A percentile compares a stretch with the other conserved stretches of the same genome.
These are phyloP conservation scores for Aplysia californica DNA, from an alignment of 1,140 invertebrate species.

Conservation along the genomic window DNA sequence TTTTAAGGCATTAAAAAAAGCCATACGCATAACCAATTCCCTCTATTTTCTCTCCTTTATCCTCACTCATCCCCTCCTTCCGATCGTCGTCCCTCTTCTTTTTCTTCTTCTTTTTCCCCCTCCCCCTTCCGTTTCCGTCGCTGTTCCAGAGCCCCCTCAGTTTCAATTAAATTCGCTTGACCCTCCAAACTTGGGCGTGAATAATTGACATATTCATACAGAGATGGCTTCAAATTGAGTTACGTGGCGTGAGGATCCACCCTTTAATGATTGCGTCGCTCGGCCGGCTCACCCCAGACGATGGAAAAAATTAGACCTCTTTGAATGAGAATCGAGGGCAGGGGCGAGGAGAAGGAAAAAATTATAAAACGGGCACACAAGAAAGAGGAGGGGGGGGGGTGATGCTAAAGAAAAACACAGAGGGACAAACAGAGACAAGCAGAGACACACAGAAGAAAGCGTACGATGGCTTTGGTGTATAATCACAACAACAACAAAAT, in stretches of 20 bases:
- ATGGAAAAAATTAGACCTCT: background rate
- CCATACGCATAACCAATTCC: no score
- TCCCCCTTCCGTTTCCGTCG: no score
- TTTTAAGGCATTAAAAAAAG: no score
- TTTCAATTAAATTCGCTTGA: no score
- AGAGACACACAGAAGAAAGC: no score
- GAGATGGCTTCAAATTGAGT: conserved; percentile 6
- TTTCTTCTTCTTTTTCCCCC: no score
- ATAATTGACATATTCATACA: conserved; percentile 28
- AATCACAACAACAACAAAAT: no score
- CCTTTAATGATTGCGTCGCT: conserved; percentile 12
- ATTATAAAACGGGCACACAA: background rate
- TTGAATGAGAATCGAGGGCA: background rate
- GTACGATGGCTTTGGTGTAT: no score
- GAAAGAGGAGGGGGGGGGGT: background rate
- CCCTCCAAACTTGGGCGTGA: conserved; percentile 1
- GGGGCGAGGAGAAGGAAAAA: background rate
- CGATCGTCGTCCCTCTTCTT: background rate
- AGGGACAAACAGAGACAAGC: no score
- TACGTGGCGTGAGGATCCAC: background rate
- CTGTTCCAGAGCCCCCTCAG: no score
- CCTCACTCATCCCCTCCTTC: background rate
- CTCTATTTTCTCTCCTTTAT: no score
- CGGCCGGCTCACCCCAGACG: background rate
- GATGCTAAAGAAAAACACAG: no score